These are phyloP conservation scores for Bombus vancouverensis DNA, from an alignment of 1,140 invertebrate species.

Conservation along the genomic window DNA sequence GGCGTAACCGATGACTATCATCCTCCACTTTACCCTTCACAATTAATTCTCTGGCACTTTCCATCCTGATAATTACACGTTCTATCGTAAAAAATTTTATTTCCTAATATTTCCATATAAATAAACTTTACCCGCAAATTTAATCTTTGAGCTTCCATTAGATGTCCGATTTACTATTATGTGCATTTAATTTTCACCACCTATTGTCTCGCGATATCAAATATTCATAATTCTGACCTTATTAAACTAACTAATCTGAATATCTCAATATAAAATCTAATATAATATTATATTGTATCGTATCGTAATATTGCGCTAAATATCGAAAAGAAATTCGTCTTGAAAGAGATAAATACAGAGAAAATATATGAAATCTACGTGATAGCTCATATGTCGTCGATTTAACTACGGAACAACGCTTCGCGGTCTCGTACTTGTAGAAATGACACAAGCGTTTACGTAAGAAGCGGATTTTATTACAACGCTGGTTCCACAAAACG, in stretches of 20 bases:
- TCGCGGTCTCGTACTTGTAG: not conserved
- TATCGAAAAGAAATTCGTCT: not conserved
- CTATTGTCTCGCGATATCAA: too few relatives aligned
- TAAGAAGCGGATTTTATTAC: constrained; percentile 32
- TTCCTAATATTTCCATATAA: too few relatives aligned
- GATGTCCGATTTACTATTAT: too few relatives aligned
- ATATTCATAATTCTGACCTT: too few relatives aligned
- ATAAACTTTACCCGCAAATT: not conserved
- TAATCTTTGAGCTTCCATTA: not conserved
- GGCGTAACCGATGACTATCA: not conserved
- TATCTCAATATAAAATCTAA: too few relatives aligned
- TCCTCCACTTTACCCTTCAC: not conserved
- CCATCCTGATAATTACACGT: too few relatives aligned
- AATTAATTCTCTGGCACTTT: too few relatives aligned
- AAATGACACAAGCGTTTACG: constrained; percentile 26
- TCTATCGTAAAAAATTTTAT: too few relatives aligned
- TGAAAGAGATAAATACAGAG: not conserved
- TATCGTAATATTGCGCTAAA: too few relatives aligned
- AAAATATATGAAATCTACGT: not conserved
- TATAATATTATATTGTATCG: too few relatives aligned
- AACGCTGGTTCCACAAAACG: not conserved
- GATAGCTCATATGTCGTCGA: not conserved
- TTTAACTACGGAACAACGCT: not conserved
- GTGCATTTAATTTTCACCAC: too few relatives aligned
- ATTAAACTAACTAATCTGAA: too few relatives aligned